These are phyloP conservation scores for Macrosoma leucophasiata DNA, from an alignment of 2,888 invertebrate genomes.

Conservation along the genomic window DNA sequence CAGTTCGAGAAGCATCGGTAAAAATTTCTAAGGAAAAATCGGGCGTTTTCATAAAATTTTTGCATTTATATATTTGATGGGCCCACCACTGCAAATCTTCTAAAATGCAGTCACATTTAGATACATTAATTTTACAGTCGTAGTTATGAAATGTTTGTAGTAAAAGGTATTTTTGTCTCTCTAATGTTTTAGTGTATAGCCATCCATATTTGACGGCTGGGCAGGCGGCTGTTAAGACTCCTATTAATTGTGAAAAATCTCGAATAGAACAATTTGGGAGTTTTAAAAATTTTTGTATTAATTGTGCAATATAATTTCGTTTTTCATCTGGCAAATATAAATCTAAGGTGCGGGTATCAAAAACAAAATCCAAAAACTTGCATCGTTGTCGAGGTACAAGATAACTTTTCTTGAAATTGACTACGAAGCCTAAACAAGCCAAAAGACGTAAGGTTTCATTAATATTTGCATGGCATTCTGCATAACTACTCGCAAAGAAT, in stretches of 20 bases:
- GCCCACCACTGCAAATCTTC: conserved; percentile 5
- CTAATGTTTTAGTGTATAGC: conserved; percentile 19
- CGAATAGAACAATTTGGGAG: conserved; percentile 13
- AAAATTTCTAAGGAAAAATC: conserved; percentile 2
- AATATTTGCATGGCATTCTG: conserved; percentile 6
- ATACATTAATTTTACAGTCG: conserved; percentile 1
- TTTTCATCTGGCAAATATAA: conserved; percentile 13
- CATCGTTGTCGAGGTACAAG: conserved; percentile 7
- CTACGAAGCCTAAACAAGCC: conserved; percentile 12
- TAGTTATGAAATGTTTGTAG: conserved; percentile 8
- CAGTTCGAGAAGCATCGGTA: conserved; percentile 2
- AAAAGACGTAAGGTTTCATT: conserved; percentile 6
- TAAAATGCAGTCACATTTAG: not conserved
- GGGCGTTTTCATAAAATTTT: not conserved
- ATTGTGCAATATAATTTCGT: conserved; percentile 1
- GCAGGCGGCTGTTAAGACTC: conserved; percentile 21
- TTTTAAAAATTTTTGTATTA: conserved; percentile 3
- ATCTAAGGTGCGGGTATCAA: conserved; percentile 2
- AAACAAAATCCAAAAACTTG: conserved; percentile 15
- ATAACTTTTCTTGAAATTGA: conserved; percentile 15
- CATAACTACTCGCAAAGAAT: conserved; percentile 6
- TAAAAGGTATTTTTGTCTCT: conserved; percentile 14
- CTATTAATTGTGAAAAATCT: conserved; percentile 19
- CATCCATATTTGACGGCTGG: conserved; percentile 22
- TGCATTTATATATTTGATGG: not conserved